A percentile compares a stretch with the other conserved stretches of the same genome.
phyloP scores from a whole-genome alignment of 1,140 invertebrate genomes.

The Magallana ariakensis region DNA sequence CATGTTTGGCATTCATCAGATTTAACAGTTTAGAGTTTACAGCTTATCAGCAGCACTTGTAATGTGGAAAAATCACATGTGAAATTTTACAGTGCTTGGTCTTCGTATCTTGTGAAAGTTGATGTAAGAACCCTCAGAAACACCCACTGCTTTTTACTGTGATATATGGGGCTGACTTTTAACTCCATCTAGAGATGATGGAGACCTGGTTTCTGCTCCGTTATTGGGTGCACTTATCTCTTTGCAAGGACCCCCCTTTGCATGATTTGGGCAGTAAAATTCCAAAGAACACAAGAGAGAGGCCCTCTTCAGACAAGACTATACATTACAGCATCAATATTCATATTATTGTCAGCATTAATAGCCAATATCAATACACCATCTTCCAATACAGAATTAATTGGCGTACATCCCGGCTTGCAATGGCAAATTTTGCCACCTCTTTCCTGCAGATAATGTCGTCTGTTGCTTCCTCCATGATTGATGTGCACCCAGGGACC shows the following conservation, averaged over 20 bases:
- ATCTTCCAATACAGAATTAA: constrained; percentile 52
- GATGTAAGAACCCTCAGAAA: background rate
- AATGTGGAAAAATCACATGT: constrained; percentile 15
- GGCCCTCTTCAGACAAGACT: constrained; percentile 29
- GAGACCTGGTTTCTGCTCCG: background rate
- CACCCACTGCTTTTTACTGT: background rate
- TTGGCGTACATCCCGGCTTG: constrained; percentile 54
- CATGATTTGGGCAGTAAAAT: constrained; percentile 31
- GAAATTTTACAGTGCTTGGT: constrained; percentile 8
- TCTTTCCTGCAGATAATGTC: constrained; percentile 40
- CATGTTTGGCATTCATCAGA: background rate
- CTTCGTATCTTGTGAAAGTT: constrained; percentile 18
- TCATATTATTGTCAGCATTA: constrained; percentile 36
- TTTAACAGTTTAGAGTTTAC: constrained; percentile 17
- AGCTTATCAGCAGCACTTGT: background rate
- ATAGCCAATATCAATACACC: constrained; percentile 39
- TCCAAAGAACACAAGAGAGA: background rate
- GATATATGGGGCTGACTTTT: background rate
- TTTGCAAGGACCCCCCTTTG: background rate
- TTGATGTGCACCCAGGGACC: constrained; percentile 45
- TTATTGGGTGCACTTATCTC: background rate
- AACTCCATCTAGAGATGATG: background rate
- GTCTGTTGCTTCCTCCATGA: constrained; percentile 46
- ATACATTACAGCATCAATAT: constrained; percentile 44
- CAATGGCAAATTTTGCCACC: constrained; percentile 57